These are phyloP conservation scores for Eristalis arbustorum DNA, from an alignment of 2,888 invertebrate genomes.

Conservation along the genomic window DNA sequence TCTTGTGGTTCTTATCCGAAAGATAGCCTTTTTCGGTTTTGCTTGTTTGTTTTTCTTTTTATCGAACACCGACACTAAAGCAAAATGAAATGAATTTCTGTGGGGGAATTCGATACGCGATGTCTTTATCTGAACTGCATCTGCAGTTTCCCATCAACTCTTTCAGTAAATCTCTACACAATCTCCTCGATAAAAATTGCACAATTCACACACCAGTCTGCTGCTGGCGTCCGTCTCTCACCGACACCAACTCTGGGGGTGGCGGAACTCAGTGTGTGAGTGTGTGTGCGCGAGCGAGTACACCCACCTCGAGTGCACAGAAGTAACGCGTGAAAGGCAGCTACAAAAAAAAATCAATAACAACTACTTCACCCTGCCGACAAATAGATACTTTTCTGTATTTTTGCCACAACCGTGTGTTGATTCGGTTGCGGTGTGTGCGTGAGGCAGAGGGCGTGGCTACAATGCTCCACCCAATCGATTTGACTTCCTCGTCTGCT, in stretches of 20 bases:
- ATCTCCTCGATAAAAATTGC: constrained; percentile 69
- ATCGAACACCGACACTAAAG: constrained; percentile 22
- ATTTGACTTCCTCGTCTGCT: neutral
- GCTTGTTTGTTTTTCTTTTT: constrained; percentile 7
- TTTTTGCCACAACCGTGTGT: neutral
- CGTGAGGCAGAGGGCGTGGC: constrained; percentile 37
- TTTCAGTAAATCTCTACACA: constrained; percentile 68
- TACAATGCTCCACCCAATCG: constrained; percentile 40
- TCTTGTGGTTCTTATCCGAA: constrained; percentile 9
- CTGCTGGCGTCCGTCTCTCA: too few relatives aligned
- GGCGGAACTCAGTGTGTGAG: neutral
- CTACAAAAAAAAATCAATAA: constrained; percentile 55
- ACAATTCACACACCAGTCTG: constrained; percentile 44
- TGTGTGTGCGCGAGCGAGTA: constrained; percentile 27
- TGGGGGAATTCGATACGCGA: constrained; percentile 67
- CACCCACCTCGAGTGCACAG: constrained; percentile 41
- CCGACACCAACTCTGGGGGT: too few relatives aligned
- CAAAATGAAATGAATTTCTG: constrained; percentile 33
- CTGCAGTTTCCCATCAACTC: constrained; percentile 70
- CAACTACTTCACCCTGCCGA: constrained; percentile 5
- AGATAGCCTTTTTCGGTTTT: neutral
- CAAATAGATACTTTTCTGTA: constrained; percentile 52
- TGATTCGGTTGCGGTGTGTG: neutral
- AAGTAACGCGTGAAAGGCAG: neutral
- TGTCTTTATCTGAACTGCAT: constrained; percentile 71